Evolutionary conservation across 2,888 invertebrate genomes (phyloP), one percentile per base, ranked within the genome.

Genomic region (Chorisops tibialis): DNA sequence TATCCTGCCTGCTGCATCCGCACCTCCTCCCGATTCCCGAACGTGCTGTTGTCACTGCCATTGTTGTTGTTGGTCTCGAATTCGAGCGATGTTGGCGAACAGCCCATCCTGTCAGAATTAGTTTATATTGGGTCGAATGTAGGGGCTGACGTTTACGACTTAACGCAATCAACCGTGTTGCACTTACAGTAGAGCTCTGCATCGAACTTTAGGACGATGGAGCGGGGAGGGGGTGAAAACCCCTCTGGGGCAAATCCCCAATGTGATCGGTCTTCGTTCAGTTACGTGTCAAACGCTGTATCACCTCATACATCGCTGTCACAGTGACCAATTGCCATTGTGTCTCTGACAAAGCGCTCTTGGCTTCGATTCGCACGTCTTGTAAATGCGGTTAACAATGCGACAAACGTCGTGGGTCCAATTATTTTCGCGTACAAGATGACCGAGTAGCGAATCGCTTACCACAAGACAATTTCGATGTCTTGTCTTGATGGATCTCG

Each of bases 121-220:
- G 45, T 56, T 56, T 56, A 56, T 43, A n/a, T 45, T 45, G 56
- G 45, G 43, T 16, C 11, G 21, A 24, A 18, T 45, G 43, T 43
- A 45, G 43, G 56, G 45, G 56, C 45, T 56, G 56, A 56, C 56
- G 30, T 56, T 56, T 56, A 56, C 56, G 56, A 56, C 56, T 56
- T 56, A 56, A 56, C 56, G 56, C 56, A 56, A 56, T 56, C 56
- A 56, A 35, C 56, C 56, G 56, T 56, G 56, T 56, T 56, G 56
- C 43, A 56, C 45, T 56, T 43, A 56, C 43, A 43, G 30, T 16
- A 22, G 43, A 56, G n/a, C 43, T 16, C 24, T 9, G 45, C 24
- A 6, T 12, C 22, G 47, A 47, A 22, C 3, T n/a, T n/a, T n/a
- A n/a, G n/a, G 12, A 11, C 19, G 21, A 21, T 11, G 4, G 19